Evolutionary conservation across 2,113 vertebrate genomes (phyloP).

Genomic region (Megatriorchis doriae): DNA sequence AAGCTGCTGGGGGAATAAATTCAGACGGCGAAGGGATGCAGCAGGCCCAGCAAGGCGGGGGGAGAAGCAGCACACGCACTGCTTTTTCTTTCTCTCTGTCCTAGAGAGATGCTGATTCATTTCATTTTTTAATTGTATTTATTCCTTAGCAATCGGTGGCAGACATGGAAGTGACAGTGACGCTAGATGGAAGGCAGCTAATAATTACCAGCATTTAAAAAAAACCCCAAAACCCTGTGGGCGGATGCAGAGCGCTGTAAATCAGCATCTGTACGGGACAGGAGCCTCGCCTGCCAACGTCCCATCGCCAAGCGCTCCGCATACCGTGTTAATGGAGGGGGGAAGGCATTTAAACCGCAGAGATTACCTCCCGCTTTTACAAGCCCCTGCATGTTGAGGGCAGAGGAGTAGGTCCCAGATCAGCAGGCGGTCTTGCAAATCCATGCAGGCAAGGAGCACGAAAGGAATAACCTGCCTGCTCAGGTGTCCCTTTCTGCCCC

Average conservation of each 20-base stretch:
- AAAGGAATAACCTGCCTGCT: not conserved
- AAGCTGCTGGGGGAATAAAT: not conserved
- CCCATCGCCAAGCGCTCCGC: not conserved
- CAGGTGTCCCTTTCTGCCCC: not conserved
- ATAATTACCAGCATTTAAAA: not conserved
- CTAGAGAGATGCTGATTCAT: not conserved
- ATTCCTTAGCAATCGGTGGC: not conserved
- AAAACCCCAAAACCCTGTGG: not conserved
- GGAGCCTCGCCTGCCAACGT: accelerated
- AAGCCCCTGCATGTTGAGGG: not conserved
- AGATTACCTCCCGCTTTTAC: not conserved
- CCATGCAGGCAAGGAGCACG: not conserved
- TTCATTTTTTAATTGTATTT: not conserved
- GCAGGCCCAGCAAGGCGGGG: not conserved
- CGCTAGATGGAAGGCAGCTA: not conserved
- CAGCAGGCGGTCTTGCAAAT: not conserved
- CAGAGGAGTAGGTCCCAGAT: not conserved
- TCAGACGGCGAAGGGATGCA: not conserved
- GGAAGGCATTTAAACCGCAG: not conserved
- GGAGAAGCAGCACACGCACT: not conserved
- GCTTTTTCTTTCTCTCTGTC: not conserved
- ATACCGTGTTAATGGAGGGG: accelerated
- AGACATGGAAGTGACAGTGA: not conserved
- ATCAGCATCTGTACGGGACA: not conserved
- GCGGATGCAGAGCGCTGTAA: not conserved